phyloP scores from a whole-genome alignment of 2,113 vertebrate species.

The Coptodon bakossiorum region DNA sequence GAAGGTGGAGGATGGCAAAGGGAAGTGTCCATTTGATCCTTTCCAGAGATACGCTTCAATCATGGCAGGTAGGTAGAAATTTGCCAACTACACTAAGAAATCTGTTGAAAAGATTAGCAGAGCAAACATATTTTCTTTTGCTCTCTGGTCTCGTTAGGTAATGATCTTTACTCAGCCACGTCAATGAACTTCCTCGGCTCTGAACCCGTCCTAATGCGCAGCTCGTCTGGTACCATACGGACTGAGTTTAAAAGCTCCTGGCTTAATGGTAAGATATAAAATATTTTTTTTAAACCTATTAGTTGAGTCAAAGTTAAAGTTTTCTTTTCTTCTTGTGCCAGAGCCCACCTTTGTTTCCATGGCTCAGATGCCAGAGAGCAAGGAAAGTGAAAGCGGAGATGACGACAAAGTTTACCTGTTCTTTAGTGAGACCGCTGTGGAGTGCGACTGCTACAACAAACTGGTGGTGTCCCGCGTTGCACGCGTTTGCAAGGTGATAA shows the following conservation, averaged over 20 bases:
- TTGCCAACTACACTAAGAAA: not conserved
- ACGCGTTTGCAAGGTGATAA: conserved; percentile 76
- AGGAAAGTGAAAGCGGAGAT: conserved; percentile 48
- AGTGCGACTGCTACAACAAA: conserved; percentile 77
- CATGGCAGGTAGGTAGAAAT: conserved; percentile 68
- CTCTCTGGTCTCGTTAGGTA: conserved; percentile 46
- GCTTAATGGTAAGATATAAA: conserved; percentile 67
- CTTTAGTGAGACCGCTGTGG: conserved; percentile 79
- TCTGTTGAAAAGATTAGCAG: not conserved
- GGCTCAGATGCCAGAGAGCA: conserved; percentile 68
- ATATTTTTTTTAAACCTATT: not conserved
- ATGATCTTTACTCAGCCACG: conserved; percentile 76
- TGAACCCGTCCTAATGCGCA: conserved; percentile 68
- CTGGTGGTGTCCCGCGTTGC: conserved; percentile 76
- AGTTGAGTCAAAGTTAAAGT: not conserved
- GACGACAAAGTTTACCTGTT: conserved; percentile 83
- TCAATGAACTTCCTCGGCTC: conserved; percentile 79
- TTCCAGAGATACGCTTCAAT: conserved; percentile 63
- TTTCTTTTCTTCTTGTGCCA: conserved; percentile 14
- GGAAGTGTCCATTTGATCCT: conserved; percentile 77
- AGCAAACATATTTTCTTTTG: not conserved
- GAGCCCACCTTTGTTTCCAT: conserved; percentile 79
- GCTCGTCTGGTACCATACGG: conserved; percentile 46
- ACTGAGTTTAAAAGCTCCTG: conserved; percentile 73
- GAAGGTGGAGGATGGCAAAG: conserved; percentile 65